Evolutionary conservation across 37 sponge, comb jelly and placozoan species (phyloP).

Genomic region (Hexactinellida sp.): DNA sequence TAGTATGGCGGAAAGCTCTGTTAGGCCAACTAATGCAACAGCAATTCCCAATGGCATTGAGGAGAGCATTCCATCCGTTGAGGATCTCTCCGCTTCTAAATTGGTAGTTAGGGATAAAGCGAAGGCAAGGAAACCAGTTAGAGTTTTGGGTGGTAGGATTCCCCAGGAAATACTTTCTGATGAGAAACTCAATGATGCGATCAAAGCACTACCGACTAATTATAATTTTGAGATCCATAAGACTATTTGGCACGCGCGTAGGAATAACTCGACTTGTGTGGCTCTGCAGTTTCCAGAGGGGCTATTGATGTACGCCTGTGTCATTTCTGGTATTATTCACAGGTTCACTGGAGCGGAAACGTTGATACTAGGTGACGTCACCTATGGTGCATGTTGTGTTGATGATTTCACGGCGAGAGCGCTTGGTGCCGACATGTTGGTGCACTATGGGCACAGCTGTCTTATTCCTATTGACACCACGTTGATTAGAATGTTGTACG

Average conservation of each 20-base stretch:
- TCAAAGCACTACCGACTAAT: slow-evolving; percentile 59
- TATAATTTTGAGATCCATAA: slow-evolving; percentile 96
- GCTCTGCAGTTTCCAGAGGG: slow-evolving; percentile 94
- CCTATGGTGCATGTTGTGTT: slow-evolving; percentile 94
- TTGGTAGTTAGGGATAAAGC: slow-evolving; percentile 8
- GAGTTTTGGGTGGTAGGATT: slow-evolving; percentile 38
- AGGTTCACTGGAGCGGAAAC: slow-evolving; percentile 57
- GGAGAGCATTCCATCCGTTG: too few relatives aligned
- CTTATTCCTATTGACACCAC: slow-evolving; percentile 71
- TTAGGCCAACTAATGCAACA: neutral
- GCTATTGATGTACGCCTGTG: slow-evolving; percentile 67
- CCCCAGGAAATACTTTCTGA: slow-evolving; percentile 56
- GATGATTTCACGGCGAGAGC: slow-evolving; percentile 86
- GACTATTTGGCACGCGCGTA: slow-evolving; percentile 67
- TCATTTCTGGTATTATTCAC: slow-evolving; percentile 71
- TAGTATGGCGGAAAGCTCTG: neutral
- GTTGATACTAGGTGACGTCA: slow-evolving; percentile 90
- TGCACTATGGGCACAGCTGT: slow-evolving; percentile 94
- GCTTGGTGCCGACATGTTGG: slow-evolving; percentile 74
- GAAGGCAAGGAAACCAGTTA: slow-evolving; percentile 21
- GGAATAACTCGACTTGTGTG: slow-evolving; percentile 41
- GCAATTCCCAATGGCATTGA: neutral
- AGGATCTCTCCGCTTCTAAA: neutral
- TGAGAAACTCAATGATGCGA: slow-evolving; percentile 43
- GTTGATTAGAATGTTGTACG: slow-evolving; percentile 70